Conservation (phyloP, 2,113 vertebrate species). For the Galbula dea region DNA sequence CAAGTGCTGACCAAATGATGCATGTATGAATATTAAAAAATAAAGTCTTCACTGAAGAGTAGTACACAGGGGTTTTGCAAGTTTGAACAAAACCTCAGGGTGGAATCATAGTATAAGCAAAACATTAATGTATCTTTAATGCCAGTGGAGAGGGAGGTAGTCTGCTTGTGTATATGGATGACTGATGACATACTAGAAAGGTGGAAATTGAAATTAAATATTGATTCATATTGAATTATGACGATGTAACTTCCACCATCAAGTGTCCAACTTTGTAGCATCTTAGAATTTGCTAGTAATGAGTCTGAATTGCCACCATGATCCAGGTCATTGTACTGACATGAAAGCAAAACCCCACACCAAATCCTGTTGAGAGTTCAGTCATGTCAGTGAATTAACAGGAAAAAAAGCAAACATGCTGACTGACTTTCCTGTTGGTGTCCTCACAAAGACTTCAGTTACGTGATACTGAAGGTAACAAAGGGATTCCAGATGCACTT, state of each 20-base stretch:
- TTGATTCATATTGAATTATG: not conserved
- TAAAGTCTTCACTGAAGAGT: not conserved
- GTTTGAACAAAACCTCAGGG: slow-evolving; percentile 3
- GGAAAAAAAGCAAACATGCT: not conserved
- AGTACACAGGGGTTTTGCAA: not conserved
- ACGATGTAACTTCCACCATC: not conserved
- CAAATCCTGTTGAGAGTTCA: not conserved
- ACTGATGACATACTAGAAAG: not conserved
- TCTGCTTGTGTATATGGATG: not conserved
- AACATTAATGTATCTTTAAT: not conserved
- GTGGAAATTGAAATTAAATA: not conserved
- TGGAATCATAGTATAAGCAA: not conserved
- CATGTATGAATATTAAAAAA: not conserved
- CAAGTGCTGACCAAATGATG: not conserved
- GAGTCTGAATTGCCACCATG: not conserved
- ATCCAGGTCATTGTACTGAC: not conserved
- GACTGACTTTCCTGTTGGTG: not conserved
- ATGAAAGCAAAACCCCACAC: not conserved
- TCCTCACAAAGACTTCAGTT: not conserved
- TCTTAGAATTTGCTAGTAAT: not conserved
- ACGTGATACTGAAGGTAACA: not conserved
- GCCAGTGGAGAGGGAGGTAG: not conserved
- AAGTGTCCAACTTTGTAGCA: not conserved
- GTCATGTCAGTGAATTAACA: not conserved
- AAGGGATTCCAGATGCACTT: not conserved